phyloP scores from a whole-genome alignment of 2,113 vertebrate genomes.

The Brachyhypopomus occidentalis region DNA sequence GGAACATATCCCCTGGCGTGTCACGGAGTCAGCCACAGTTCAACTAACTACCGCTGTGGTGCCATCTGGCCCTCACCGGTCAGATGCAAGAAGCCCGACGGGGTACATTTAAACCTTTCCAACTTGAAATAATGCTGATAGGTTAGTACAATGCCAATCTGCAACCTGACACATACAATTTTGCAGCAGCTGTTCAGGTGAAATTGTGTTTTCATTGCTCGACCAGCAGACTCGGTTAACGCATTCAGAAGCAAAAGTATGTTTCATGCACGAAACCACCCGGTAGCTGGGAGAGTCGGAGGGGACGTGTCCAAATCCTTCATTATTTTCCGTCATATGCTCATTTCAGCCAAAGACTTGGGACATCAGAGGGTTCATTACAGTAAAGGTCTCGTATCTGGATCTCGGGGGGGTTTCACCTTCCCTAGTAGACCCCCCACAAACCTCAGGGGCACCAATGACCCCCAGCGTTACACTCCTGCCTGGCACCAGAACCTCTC shows the following conservation, averaged over 20 bases:
- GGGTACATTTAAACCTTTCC: background rate
- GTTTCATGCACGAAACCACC: slow-evolving; percentile 21
- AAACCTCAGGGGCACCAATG: too few species aligned
- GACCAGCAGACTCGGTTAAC: background rate
- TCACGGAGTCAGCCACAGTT: background rate
- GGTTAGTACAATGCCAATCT: background rate
- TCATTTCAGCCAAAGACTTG: background rate
- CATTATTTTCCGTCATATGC: background rate
- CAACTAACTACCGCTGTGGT: background rate
- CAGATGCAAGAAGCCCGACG: background rate
- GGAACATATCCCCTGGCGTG: background rate
- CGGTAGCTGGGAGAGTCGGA: slow-evolving; percentile 12
- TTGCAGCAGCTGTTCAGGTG: slow-evolving; percentile 1
- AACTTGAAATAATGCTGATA: background rate
- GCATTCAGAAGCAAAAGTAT: background rate
- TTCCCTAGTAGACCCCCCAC: background rate
- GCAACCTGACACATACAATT: slow-evolving; percentile 24
- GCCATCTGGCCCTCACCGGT: background rate
- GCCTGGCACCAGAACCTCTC: background rate
- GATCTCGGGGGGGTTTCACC: background rate
- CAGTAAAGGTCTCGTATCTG: background rate
- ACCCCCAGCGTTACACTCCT: background rate
- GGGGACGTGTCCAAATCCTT: slow-evolving; percentile 15
- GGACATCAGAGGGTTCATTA: background rate
- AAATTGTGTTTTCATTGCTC: background rate